phyloP scores from a whole-genome alignment of 92 coral and sea anemone species.

The Isaurus tuberculatus region DNA sequence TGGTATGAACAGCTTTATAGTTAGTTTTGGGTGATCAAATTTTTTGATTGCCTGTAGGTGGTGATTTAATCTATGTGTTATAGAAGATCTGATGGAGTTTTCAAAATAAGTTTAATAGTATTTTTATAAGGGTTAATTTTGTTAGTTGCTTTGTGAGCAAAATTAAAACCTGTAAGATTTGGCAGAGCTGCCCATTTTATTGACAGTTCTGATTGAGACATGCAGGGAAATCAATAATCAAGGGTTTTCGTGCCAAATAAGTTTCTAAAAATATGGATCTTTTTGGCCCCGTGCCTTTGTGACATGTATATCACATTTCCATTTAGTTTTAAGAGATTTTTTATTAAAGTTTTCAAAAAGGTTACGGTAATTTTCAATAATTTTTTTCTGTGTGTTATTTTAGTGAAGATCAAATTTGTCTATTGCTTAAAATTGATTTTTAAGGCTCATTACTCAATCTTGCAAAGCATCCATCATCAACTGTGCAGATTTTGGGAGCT shows the following conservation, averaged over 20 bases:
- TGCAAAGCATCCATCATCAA: constrained; percentile 98
- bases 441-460: constrained; percentile 96
- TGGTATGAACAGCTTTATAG: too few relatives aligned
- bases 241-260: constrained; percentile 46
- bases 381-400: not conserved
- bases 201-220: constrained; percentile 34
- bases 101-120: too few relatives aligned
- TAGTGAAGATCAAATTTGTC: not conserved
- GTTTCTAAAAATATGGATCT: not conserved
- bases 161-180: constrained; percentile 39
- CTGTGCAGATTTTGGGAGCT: constrained; percentile 98
- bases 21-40: too few relatives aligned
- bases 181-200: constrained; percentile 23
- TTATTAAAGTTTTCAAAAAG: not conserved
- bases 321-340: too few relatives aligned
- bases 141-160: too few relatives aligned
- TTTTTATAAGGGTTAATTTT: too few relatives aligned
- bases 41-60: too few relatives aligned
- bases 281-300: constrained; percentile 51
- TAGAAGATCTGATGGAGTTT: too few relatives aligned
- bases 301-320: not conserved
- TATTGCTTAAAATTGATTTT: not conserved
- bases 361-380: not conserved
- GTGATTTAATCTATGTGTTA: too few relatives aligned
- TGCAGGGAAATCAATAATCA: constrained; percentile 40